Evolutionary conservation across 2,888 invertebrate species (phyloP).

Genomic region (Flexamia atlantica): DNA sequence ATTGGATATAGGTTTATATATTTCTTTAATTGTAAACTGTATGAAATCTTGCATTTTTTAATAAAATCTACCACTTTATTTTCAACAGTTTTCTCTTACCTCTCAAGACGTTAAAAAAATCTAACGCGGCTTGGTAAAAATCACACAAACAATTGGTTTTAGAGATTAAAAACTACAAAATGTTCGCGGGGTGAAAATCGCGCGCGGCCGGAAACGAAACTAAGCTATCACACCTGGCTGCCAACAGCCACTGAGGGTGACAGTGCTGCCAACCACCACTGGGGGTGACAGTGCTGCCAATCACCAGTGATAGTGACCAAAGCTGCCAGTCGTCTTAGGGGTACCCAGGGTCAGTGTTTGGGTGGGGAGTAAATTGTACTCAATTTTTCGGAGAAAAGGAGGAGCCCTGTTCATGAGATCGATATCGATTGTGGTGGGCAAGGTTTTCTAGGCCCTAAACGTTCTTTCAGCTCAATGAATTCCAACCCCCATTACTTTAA

Average conservation of each 20-base stretch:
- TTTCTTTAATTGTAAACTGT: no score
- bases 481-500: no score
- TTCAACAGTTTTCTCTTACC: neutral
- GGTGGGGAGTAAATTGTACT: no score
- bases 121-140: no score
- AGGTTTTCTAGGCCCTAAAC: no score
- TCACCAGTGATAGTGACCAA: no score
- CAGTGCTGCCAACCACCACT: neutral
- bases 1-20: no score
- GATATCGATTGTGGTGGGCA: no score
- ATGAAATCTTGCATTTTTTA: neutral
- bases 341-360: no score
- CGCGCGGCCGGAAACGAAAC: constrained; percentile 6
- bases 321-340: neutral
- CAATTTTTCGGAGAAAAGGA: no score
- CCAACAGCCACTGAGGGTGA: neutral
- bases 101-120: neutral
- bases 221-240: neutral
- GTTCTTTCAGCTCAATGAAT: no score
- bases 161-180: neutral
- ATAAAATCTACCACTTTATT: neutral
- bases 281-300: neutral
- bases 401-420: no score
- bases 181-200: neutral
- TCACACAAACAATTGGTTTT: neutral